These are phyloP conservation scores for Anas acuta DNA, from an alignment of 2,797 vertebrate species.

Conservation along the genomic window DNA sequence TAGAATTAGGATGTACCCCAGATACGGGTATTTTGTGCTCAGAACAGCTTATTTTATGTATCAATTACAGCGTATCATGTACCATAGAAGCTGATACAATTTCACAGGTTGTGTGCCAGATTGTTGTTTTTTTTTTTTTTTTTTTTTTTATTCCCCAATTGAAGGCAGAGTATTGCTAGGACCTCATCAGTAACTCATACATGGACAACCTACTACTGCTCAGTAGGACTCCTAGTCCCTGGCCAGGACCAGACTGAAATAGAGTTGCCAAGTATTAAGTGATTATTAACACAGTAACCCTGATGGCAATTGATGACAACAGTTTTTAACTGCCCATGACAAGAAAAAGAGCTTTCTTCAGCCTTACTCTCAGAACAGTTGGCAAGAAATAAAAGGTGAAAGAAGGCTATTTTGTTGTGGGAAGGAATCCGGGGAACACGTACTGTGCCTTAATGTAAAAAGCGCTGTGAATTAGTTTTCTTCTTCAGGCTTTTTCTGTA, in stretches of 20 bases:
- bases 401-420: background rate
- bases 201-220: background rate
- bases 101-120: background rate
- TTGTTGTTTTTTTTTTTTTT: background rate
- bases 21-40: background rate
- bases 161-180: background rate
- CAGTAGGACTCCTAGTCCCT: background rate
- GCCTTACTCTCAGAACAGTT: background rate
- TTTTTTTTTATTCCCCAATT: background rate
- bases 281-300: background rate
- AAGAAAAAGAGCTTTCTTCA: background rate
- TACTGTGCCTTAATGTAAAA: background rate
- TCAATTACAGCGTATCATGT: background rate
- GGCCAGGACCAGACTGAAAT: background rate
- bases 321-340: background rate
- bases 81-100: background rate
- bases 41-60: background rate
- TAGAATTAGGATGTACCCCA: background rate
- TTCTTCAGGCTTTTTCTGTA: background rate
- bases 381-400: background rate
- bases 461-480: background rate
- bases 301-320: background rate
- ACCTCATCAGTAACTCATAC: background rate
- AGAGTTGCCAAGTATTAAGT: background rate
- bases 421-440: background rate